Base-by-base conservation (phyloP, 1,140 invertebrate species). In the Lycorma delicatula region DNA sequence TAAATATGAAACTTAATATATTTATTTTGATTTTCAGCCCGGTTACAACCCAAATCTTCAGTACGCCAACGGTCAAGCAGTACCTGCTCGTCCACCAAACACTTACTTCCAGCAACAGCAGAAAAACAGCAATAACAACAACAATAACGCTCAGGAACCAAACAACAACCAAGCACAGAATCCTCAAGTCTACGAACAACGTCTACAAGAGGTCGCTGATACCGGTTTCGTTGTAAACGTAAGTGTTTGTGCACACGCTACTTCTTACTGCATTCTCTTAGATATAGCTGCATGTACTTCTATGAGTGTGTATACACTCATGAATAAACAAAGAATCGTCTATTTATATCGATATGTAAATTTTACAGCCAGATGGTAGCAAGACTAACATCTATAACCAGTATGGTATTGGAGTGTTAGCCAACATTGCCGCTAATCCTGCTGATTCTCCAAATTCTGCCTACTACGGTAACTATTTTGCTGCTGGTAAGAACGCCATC, bases 1-100 rank as follows among this genome's bases (percentile, higher is more conserved):
- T n/a, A n/a, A n/a, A n/a, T n/a, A n/a, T n/a, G n/a, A n/a, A n/a
- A n/a, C n/a, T n/a, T n/a, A n/a, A n/a, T n/a, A n/a, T n/a, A n/a
- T n/a, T n/a, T n/a, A n/a, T n/a, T n/a, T 38, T 38, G 36, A 38
- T 16, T 53, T 52, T 12, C 41, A 61, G 60, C 25, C 49, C 18
- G 60, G 56, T n/a, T 61, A 53, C 60, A 61, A 61, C 49, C 60
- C 60, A 1, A n/a, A 58, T 13, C 56, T 61, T n/a, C 55, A 58
- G 36, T 48, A 61, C 41, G 27, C 46, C 5, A 61, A 61, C 34
- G 60, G 60, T 16, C 36, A 58, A 26, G 36, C 55, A 12, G 38
- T 61, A 25, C 60, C 60, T 16, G 56, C 41, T 20, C 48, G 60
- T 18, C 54, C 60, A 13, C 23, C 36, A 1, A 58, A 58, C 41